A percentile compares a stretch with the other conserved stretches of the same genome.
Evolutionary conservation across 2,888 invertebrate species (phyloP).

Genomic region (Heliconius erato): DNA sequence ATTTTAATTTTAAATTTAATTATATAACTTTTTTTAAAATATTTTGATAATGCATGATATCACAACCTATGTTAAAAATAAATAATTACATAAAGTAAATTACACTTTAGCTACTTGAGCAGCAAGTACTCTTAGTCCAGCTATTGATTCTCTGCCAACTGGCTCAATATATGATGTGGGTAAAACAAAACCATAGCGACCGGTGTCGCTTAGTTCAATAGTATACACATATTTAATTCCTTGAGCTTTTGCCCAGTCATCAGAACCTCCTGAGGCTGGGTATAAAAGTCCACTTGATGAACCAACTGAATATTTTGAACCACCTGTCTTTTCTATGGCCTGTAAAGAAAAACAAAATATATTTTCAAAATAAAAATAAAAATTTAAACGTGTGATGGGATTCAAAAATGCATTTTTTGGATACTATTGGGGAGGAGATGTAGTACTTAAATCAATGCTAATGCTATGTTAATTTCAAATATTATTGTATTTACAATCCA

Average conservation of each 20-base stretch:
- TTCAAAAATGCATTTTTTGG: too few relatives aligned
- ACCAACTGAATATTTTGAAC: constrained; percentile 90
- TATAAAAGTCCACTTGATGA: constrained; percentile 92
- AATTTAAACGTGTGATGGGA: too few relatives aligned
- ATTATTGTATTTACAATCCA: too few relatives aligned
- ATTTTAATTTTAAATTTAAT: constrained; percentile 23
- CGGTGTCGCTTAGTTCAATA: constrained; percentile 94
- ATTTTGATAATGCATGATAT: constrained; percentile 44
- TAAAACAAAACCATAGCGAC: constrained; percentile 93
- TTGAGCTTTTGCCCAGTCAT: constrained; percentile 96
- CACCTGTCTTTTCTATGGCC: constrained; percentile 87
- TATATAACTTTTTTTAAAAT: constrained; percentile 41
- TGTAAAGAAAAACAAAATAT: constrained; percentile 60
- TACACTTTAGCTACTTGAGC: constrained; percentile 58
- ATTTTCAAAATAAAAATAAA: background rate
- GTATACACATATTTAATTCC: constrained; percentile 96
- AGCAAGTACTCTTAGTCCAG: constrained; percentile 88
- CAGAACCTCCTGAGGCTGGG: constrained; percentile 93
- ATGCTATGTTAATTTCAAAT: too few relatives aligned
- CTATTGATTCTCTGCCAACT: constrained; percentile 91
- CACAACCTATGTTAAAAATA: constrained; percentile 54
- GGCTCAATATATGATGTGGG: constrained; percentile 91
- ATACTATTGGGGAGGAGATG: too few relatives aligned
- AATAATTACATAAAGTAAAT: constrained; percentile 45
- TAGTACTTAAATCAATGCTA: too few relatives aligned